Evolutionary conservation across 2,888 invertebrate species (phyloP).

Genomic region (Melipona bicolor): DNA sequence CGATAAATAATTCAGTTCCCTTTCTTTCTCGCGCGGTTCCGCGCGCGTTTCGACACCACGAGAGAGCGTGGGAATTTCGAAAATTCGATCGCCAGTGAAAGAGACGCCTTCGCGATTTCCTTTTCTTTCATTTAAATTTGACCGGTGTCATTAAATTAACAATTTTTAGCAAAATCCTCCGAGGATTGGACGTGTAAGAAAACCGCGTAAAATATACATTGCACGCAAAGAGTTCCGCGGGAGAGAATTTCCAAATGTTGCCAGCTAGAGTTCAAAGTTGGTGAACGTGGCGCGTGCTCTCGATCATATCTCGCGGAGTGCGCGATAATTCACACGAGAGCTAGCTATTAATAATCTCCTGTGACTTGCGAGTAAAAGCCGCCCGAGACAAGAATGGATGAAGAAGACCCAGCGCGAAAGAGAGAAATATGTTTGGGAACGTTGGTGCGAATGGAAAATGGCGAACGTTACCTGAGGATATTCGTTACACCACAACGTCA

Average conservation of each 20-base stretch:
- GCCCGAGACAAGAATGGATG: conserved; percentile 59
- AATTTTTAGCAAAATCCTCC: not conserved
- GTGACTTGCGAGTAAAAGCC: conserved; percentile 62
- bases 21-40: not conserved
- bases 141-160: no score
- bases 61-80: conserved; percentile 34
- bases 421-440: conserved; percentile 2
- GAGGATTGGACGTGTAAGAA: not conserved
- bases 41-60: no score
- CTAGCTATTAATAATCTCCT: conserved; percentile 73
- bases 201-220: not conserved
- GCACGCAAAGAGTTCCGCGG: not conserved
- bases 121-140: conserved; percentile 57
- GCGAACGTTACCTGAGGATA: not conserved
- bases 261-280: conserved; percentile 25
- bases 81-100: conserved; percentile 24
- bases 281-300: conserved; percentile 64
- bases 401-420: conserved; percentile 38
- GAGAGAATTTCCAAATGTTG: not conserved
- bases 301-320: conserved; percentile 61
- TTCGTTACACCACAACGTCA: conserved; percentile 60
- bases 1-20: conserved; percentile 58
- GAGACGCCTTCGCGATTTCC: conserved; percentile 29
- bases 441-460: not conserved
- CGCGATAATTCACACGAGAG: conserved; percentile 70